phyloP scores from a whole-genome alignment of 37 sponge, comb jelly and placozoan genomes.

The Aplysina aerophoba region DNA sequence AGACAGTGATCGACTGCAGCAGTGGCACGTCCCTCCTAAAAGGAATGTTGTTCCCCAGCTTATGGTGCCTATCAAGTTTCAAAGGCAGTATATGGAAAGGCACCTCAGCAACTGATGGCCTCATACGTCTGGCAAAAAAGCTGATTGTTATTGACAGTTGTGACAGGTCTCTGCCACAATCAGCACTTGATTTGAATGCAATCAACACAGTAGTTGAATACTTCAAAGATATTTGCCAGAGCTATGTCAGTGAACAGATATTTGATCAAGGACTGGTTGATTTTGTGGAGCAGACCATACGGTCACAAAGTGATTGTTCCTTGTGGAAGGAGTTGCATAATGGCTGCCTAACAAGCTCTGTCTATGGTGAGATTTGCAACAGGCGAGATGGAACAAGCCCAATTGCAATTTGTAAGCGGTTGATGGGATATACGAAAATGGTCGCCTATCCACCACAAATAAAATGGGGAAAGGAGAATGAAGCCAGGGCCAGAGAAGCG shows the following conservation, averaged over 20 bases:
- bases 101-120: too few species aligned
- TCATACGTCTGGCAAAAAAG: not conserved
- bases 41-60: conserved; percentile 4
- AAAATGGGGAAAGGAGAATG: conserved; percentile 3
- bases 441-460: not conserved
- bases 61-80: not conserved
- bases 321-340: conserved; percentile 11
- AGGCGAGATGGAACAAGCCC: conserved; percentile 2
- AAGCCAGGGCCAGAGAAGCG: too few species aligned
- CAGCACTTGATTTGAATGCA: conserved; percentile 14
- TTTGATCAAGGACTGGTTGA: not conserved
- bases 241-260: not conserved
- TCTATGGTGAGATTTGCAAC: not conserved
- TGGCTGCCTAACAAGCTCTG: not conserved
- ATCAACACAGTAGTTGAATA: conserved; percentile 15
- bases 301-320: not conserved
- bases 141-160: not conserved
- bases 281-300: conserved; percentile 14
- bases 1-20: not conserved
- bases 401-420: not conserved
- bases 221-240: not conserved
- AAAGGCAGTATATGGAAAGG: conserved; percentile 12
- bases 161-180: conserved; percentile 2
- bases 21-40: conserved; percentile 20
- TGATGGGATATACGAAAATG: conserved; percentile 17